phyloP scores from a whole-genome alignment of 2,888 invertebrate genomes.

The Lochmaea capreae region DNA sequence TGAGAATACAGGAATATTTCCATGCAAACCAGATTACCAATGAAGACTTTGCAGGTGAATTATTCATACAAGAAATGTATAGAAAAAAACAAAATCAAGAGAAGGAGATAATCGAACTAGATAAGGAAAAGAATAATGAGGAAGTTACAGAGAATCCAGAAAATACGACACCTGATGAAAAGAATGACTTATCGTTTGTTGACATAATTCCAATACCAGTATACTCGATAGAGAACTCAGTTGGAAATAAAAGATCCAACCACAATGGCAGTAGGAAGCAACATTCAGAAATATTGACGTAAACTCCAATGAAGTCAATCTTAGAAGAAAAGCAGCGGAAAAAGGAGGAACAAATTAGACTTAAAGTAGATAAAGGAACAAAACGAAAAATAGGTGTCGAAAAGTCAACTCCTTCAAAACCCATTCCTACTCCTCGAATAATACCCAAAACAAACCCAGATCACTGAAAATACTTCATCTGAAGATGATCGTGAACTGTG shows the following conservation, averaged over 20 bases:
- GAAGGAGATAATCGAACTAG: conserved; percentile 10
- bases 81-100: background rate
- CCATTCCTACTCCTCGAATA: too few relatives aligned
- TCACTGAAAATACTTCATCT: too few relatives aligned
- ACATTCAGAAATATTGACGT: too few relatives aligned
- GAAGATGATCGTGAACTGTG: too few relatives aligned
- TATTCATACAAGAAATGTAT: conserved; percentile 20
- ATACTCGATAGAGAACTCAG: background rate
- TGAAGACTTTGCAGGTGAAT: conserved; percentile 28
- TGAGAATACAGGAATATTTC: conserved; percentile 28
- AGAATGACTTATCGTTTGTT: background rate
- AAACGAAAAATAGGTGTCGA: too few relatives aligned
- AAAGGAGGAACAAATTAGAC: too few relatives aligned
- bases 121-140: conserved; percentile 14
- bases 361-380: too few relatives aligned
- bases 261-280: conserved; percentile 9
- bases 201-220: conserved; percentile 13
- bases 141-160: background rate
- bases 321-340: too few relatives aligned
- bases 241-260: conserved; percentile 11
- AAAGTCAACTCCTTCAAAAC: too few relatives aligned
- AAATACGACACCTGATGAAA: background rate
- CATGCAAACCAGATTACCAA: conserved; percentile 23
- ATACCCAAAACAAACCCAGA: too few relatives aligned
- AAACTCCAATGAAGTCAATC: too few relatives aligned